These are phyloP conservation scores for Fopius arisanus DNA, from an alignment of 1,140 invertebrate species.

Conservation along the genomic window DNA sequence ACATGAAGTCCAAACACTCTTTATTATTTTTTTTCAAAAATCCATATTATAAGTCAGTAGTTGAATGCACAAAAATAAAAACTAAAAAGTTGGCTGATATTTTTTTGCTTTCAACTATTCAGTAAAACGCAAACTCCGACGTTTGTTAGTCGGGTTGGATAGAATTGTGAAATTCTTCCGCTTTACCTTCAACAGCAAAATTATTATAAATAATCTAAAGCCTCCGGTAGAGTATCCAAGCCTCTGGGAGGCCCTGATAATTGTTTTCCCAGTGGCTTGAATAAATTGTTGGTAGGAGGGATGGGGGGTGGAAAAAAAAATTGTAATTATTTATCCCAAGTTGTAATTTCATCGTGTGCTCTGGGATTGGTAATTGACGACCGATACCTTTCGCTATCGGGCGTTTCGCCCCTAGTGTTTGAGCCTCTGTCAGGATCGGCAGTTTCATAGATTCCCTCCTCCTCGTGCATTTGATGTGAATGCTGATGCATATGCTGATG, in stretches of 20 bases:
- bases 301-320: neutral
- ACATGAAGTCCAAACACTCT: too few species aligned
- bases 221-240: neutral
- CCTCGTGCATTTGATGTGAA: slow-evolving; percentile 72
- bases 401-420: slow-evolving; percentile 74
- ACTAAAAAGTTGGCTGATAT: neutral
- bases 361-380: slow-evolving; percentile 18
- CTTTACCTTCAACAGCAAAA: neutral
- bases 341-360: neutral
- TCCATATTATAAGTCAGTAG: too few species aligned
- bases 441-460: slow-evolving; percentile 85
- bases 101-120: neutral
- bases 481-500: slow-evolving; percentile 66
- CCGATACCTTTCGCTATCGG: slow-evolving; percentile 84
- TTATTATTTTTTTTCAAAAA: too few species aligned
- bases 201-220: slow-evolving; percentile 10
- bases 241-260: neutral
- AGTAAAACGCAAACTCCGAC: neutral
- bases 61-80: neutral
- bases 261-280: neutral
- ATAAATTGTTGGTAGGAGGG: neutral
- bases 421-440: slow-evolving; percentile 76
- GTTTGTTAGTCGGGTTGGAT: neutral
- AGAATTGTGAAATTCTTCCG: neutral
- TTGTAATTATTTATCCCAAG: neutral